Evolutionary conservation across 2,888 invertebrate genomes (phyloP).

Genomic region (Drosophila anomelani): DNA sequence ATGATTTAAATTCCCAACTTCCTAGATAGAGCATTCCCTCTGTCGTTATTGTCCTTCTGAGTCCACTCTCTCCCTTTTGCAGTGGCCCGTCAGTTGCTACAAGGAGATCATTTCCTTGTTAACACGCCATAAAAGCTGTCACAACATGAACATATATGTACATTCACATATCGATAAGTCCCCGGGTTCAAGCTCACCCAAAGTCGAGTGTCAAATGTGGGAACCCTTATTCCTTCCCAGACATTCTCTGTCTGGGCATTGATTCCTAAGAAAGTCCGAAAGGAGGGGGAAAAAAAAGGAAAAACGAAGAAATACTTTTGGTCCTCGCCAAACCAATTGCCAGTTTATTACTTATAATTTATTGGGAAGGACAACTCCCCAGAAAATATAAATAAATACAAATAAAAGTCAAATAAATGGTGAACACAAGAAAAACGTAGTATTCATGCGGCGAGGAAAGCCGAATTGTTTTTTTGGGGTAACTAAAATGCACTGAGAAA

Average conservation of each 20-base stretch:
- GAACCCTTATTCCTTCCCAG: constrained; percentile 33
- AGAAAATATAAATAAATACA: constrained; percentile 70
- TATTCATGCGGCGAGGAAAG: constrained; percentile 58
- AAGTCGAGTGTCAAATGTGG: constrained; percentile 69
- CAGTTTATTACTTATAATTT: constrained; percentile 79
- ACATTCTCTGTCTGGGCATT: constrained; percentile 41
- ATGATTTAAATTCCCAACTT: neutral
- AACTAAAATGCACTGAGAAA: constrained; percentile 53
- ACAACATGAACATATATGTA: constrained; percentile 66
- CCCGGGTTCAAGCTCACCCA: constrained; percentile 67
- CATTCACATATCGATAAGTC: constrained; percentile 72
- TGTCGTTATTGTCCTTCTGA: neutral
- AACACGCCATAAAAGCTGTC: constrained; percentile 79
- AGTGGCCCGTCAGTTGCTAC: constrained; percentile 56
- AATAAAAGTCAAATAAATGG: constrained; percentile 71
- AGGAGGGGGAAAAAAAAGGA: neutral
- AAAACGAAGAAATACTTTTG: constrained; percentile 58
- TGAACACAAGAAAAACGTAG: constrained; percentile 36
- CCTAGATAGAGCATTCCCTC: neutral
- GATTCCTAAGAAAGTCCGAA: constrained; percentile 67
- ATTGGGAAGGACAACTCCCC: constrained; percentile 60
- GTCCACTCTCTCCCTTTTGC: neutral
- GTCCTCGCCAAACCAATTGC: constrained; percentile 71
- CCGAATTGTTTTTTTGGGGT: constrained; percentile 29
- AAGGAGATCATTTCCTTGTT: constrained; percentile 80